Percentiles rank a stretch among this genome's conserved stretches.
Conservation (phyloP, 37 sponge, comb jelly and placozoan species). For the Haliclona indistincta region DNA sequence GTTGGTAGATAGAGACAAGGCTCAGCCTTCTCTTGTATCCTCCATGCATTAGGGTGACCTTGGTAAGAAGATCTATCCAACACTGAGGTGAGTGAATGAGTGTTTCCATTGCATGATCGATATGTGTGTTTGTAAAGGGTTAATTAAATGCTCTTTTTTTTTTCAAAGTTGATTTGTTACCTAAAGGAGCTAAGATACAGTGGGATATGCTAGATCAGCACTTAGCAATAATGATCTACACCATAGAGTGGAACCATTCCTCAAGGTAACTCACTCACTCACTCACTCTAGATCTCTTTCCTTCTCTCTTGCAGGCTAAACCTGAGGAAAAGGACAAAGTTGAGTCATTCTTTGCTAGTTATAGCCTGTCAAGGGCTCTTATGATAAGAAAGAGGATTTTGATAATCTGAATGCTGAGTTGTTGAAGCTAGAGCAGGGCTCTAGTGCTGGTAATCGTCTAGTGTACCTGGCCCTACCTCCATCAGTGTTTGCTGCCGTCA, state of each 20-base stretch:
- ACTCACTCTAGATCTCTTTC: too few relatives aligned
- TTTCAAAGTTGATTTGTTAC: constrained; percentile 68
- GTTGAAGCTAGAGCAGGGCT: constrained; percentile 64
- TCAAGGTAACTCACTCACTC: constrained; percentile 71
- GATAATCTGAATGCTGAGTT: constrained; percentile 72
- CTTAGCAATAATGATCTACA: constrained; percentile 70
- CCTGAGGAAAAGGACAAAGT: constrained; percentile 65
- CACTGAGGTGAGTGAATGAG: too few relatives aligned
- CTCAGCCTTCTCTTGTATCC: too few relatives aligned
- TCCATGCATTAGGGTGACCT: too few relatives aligned
- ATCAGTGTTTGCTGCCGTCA: constrained; percentile 90
- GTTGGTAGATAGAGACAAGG: too few relatives aligned
- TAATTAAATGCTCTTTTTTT: too few relatives aligned
- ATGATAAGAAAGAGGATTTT: constrained; percentile 71
- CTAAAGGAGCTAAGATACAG: constrained; percentile 73
- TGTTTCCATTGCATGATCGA: too few relatives aligned
- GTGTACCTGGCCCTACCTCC: constrained; percentile 99
- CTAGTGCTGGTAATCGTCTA: constrained; percentile 64
- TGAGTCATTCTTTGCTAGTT: constrained; percentile 78
- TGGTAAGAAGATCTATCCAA: too few relatives aligned
- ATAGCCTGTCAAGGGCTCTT: constrained; percentile 87
- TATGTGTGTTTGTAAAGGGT: too few relatives aligned
- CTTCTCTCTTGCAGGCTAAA: too few relatives aligned
- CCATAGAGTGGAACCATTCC: constrained; percentile 78
- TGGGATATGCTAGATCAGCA: constrained; percentile 92